Base-by-base conservation (phyloP, 2,113 vertebrate species). In the Caretta caretta region DNA sequence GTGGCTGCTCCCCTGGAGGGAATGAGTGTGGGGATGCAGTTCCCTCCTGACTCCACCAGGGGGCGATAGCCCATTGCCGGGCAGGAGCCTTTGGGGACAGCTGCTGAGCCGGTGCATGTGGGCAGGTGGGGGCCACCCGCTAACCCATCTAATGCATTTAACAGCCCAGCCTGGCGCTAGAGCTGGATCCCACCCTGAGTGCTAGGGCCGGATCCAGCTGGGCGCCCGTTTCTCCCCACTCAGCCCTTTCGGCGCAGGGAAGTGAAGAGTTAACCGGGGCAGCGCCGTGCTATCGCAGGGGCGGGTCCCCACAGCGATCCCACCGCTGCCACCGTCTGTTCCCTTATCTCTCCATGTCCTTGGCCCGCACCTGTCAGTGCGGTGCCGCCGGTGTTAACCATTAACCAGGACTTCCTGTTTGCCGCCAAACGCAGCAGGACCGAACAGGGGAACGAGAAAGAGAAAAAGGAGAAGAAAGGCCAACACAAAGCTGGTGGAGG, bases 401-500 rank as follows among this genome's bases (percentile, higher is more conserved):
- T 92, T 92, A 92, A 92, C 91, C 81, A 92, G 91, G 86, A 88
- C 91, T 92, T 92, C 91, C 91, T 92, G 91, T 92, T 92, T 88
- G 91, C 81, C 27, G 69, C 91, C 14, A 50, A 53, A 86, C n/a
- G 69, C 80, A 79, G 85, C 59, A 83, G 24, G 48, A 48, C 51
- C 62, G 80, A 75, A 48, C 49, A 35, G 46, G 46, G 46, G 38
- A 14, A 17, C 8, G n/a, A 46, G 27, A n/a, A 65, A 48, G 20
- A 53, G 29, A 48, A 56, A 59, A 20, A 27, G 11, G 38, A 25
- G 46, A n/a, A 38, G 35, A 35, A 25, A 20, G 19, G n/a, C 65
- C n/a, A 72, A 72, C 5, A n/a, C n/a, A 19, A 72, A n/a, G 20
- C 65, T 38, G 65, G n/a, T 29, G 57, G 17, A 42, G 59, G 35